Evolutionary conservation across 2,888 invertebrate genomes (phyloP).

Genomic region (Hypomecis atomaria): DNA sequence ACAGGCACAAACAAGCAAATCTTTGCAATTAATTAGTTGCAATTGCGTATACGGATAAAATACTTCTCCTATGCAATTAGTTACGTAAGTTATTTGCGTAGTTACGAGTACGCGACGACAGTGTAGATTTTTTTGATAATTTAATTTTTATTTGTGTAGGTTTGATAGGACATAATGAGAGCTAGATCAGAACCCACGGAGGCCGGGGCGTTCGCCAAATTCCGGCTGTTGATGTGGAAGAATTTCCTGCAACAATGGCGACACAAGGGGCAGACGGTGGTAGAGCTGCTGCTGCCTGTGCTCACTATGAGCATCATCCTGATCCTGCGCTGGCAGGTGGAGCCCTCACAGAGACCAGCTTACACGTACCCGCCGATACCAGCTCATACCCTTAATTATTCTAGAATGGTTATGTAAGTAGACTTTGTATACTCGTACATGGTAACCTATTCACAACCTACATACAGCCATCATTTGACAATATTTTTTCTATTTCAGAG

Average conservation of each 20-base stretch:
- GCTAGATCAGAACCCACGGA: slow-evolving; percentile 44
- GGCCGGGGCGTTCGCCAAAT: slow-evolving; percentile 82
- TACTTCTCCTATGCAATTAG: no score
- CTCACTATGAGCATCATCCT: slow-evolving; percentile 88
- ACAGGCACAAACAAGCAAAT: no score
- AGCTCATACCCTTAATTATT: slow-evolving; percentile 59
- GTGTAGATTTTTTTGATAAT: no score
- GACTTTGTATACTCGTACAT: neutral
- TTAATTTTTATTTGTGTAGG: neutral
- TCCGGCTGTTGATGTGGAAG: slow-evolving; percentile 92
- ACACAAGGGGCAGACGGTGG: slow-evolving; percentile 86
- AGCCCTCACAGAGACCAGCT: slow-evolving; percentile 69
- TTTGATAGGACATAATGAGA: slow-evolving; percentile 37
- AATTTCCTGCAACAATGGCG: slow-evolving; percentile 91
- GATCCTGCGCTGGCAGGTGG: slow-evolving; percentile 87
- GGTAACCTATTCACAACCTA: no score
- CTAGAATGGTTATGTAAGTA: slow-evolving; percentile 63
- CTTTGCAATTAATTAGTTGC: no score
- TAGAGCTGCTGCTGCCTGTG: slow-evolving; percentile 88
- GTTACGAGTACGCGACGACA: no score
- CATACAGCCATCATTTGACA: no score
- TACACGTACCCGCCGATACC: slow-evolving; percentile 59
- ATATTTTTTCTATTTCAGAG: slow-evolving; percentile 55
- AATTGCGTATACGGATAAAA: no score
- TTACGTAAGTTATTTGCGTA: no score